Conservation (phyloP, 2,113 vertebrate species). For the Tyto alba region DNA sequence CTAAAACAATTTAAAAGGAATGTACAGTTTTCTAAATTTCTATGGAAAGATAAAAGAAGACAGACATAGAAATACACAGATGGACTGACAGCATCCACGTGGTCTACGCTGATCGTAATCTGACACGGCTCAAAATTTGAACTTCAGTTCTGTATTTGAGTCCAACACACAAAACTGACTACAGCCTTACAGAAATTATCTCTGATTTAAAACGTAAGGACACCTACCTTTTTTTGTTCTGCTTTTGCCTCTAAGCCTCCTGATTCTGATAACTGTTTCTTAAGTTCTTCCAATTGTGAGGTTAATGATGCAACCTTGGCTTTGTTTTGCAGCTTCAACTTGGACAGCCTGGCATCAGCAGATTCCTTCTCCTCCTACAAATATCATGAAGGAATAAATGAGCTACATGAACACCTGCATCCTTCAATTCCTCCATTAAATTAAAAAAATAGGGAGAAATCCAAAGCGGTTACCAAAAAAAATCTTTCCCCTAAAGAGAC, state of each 20-base stretch:
- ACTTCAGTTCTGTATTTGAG: neutral
- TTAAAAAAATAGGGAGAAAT: neutral
- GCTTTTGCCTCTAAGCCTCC: slow-evolving; percentile 57
- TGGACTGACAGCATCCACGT: neutral
- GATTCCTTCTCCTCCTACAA: slow-evolving; percentile 81
- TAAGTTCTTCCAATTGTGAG: slow-evolving; percentile 83
- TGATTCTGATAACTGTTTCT: slow-evolving; percentile 67
- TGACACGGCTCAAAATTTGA: neutral
- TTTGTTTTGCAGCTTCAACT: slow-evolving; percentile 87
- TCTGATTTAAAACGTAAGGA: neutral
- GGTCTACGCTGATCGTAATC: neutral
- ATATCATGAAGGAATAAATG: neutral
- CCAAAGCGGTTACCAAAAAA: neutral
- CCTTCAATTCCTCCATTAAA: neutral
- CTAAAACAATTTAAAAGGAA: neutral
- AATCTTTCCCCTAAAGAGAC: neutral
- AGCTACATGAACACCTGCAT: neutral
- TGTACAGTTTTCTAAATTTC: neutral
- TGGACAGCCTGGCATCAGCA: slow-evolving; percentile 81
- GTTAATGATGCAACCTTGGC: slow-evolving; percentile 85
- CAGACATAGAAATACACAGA: neutral
- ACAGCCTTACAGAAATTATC: neutral
- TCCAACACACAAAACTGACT: neutral
- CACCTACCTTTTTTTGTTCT: slow-evolving; percentile 74
- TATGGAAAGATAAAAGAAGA: neutral